Conservation (phyloP, 2,888 invertebrate species). For the Andricus curvator region DNA sequence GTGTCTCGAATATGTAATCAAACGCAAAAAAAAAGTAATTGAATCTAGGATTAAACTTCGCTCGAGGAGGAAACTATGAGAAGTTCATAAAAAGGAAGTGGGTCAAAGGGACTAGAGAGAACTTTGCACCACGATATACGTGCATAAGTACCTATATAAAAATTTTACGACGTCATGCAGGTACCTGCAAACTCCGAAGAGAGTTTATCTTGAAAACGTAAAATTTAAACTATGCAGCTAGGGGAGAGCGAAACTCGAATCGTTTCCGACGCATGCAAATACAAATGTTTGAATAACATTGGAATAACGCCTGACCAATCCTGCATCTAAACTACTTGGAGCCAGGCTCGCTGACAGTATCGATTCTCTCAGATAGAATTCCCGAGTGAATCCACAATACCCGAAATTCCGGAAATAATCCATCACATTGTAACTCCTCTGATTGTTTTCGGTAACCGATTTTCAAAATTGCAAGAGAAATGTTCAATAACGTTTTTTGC, state of each 20-base stretch:
- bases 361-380: slow-evolving; percentile 1
- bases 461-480: slow-evolving; percentile 19
- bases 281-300: background rate
- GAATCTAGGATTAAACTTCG: background rate
- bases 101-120: slow-evolving; percentile 21
- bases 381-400: slow-evolving; percentile 11
- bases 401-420: slow-evolving; percentile 11
- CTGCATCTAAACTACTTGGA: slow-evolving; percentile 14
- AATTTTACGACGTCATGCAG: background rate
- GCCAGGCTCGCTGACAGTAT: background rate
- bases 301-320: background rate
- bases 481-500: background rate
- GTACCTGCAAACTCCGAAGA: background rate
- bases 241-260: background rate
- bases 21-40: background rate
- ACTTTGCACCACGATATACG: background rate
- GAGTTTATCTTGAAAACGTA: background rate
- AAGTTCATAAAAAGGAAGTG: slow-evolving; percentile 24
- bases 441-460: slow-evolving; percentile 20
- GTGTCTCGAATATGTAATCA: background rate
- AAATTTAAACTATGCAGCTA: background rate
- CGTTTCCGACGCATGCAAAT: background rate
- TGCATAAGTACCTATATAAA: background rate
- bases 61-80: background rate
- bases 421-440: slow-evolving; percentile 18